These are phyloP conservation scores for Sminthurinus aureus DNA, from an alignment of 2,888 invertebrate species.

Conservation along the genomic window DNA sequence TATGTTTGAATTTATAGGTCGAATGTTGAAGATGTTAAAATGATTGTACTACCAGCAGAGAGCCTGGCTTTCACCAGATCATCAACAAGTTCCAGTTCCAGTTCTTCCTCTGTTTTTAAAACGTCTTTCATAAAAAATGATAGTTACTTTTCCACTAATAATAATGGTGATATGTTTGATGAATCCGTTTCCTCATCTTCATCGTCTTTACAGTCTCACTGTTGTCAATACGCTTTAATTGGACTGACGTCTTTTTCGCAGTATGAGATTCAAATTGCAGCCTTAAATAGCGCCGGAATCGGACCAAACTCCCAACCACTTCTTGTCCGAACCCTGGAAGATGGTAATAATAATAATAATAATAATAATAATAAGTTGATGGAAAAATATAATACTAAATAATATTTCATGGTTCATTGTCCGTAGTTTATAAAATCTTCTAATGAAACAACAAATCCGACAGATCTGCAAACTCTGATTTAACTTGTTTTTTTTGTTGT, in stretches of 20 bases:
- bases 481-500: no score
- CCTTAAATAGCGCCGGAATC: constrained; percentile 53
- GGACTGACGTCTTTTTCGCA: constrained; percentile 54
- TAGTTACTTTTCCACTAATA: constrained; percentile 7
- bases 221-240: constrained; percentile 55
- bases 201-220: constrained; percentile 33
- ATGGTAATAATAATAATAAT: constrained; percentile 43
- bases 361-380: no score
- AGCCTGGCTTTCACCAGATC: neutral
- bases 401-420: no score
- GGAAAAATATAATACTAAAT: no score
- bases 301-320: constrained; percentile 52
- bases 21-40: constrained; percentile 11
- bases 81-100: neutral
- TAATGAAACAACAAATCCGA: no score
- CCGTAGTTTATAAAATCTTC: no score
- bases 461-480: no score
- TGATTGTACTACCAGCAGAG: constrained; percentile 18
- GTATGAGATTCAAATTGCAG: constrained; percentile 55
- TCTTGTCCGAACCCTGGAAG: constrained; percentile 52
- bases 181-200: neutral
- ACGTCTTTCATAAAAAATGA: neutral
- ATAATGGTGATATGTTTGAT: neutral
- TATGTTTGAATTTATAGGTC: constrained; percentile 9
- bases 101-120: neutral